Conservation (phyloP, 2,888 invertebrate genomes). For the Phragmatobia fuliginosa region DNA sequence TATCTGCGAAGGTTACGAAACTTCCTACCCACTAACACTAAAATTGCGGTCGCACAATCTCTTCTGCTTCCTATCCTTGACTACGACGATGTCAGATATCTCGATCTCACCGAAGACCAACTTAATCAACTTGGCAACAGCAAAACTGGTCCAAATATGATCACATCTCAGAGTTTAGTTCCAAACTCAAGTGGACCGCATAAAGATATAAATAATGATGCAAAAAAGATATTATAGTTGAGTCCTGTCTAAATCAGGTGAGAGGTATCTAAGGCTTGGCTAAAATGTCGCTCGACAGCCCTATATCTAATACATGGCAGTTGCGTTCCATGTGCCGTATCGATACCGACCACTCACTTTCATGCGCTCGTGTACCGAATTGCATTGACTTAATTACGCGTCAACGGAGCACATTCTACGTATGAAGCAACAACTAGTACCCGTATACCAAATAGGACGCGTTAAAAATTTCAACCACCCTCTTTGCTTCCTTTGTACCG, state of each 20-base stretch:
- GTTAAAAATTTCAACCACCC: background rate
- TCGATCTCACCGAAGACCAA: too few species aligned
- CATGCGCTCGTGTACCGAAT: constrained; percentile 71
- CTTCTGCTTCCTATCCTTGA: too few species aligned
- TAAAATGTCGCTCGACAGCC: constrained; percentile 30
- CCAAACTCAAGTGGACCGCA: too few species aligned
- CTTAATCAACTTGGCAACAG: too few species aligned
- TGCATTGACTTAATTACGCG: constrained; percentile 71
- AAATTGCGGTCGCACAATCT: too few species aligned
- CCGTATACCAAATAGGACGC: background rate
- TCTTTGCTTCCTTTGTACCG: too few species aligned
- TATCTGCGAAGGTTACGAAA: too few species aligned
- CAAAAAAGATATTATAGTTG: background rate
- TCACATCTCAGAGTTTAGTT: too few species aligned
- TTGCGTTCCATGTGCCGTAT: constrained; percentile 74
- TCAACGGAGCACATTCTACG: constrained; percentile 46
- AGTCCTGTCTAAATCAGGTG: background rate
- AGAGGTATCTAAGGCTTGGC: constrained; percentile 4
- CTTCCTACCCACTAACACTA: too few species aligned
- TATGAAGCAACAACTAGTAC: constrained; percentile 41
- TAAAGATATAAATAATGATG: too few species aligned
- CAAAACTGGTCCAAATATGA: too few species aligned
- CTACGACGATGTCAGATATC: too few species aligned
- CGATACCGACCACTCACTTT: constrained; percentile 77
- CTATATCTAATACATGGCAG: constrained; percentile 49